These are phyloP conservation scores for Hydractinia symbiolongicarpus DNA, from an alignment of 30 jellyfish, hydroid and myxozoan genomes.

Conservation along the genomic window DNA sequence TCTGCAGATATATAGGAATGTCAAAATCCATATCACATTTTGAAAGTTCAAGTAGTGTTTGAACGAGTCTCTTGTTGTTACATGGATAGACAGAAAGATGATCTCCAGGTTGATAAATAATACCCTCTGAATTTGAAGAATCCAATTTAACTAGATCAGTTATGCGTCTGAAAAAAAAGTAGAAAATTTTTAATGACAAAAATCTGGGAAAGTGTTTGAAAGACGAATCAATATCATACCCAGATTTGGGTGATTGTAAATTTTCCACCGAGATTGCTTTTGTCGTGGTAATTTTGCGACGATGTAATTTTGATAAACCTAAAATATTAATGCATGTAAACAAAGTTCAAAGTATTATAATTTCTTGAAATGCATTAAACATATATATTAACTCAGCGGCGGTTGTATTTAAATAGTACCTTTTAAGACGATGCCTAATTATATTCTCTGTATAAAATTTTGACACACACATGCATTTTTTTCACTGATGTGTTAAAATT, in stretches of 20 bases:
- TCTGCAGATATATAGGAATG: too few relatives aligned
- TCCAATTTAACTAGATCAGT: slow-evolving; percentile 71
- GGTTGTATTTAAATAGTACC: too few relatives aligned
- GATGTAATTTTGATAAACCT: slow-evolving; percentile 52
- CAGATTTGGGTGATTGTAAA: slow-evolving; percentile 65
- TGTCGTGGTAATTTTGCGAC: slow-evolving; percentile 34
- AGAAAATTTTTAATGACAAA: not conserved
- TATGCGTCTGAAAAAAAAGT: slow-evolving; percentile 52
- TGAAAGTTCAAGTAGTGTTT: slow-evolving; percentile 35
- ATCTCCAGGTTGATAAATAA: slow-evolving; percentile 75
- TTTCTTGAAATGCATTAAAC: too few relatives aligned
- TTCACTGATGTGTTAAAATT: too few relatives aligned
- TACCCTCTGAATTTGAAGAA: slow-evolving; percentile 22
- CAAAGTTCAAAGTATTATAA: too few relatives aligned
- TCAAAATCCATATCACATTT: slow-evolving; percentile 23
- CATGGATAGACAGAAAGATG: slow-evolving; percentile 83
- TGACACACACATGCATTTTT: too few relatives aligned
- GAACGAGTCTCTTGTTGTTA: slow-evolving; percentile 46
- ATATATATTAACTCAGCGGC: too few relatives aligned
- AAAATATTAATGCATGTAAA: not conserved
- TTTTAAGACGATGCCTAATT: too few relatives aligned
- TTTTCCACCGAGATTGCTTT: slow-evolving; percentile 49
- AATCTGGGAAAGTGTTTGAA: not conserved
- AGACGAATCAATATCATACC: slow-evolving; percentile 26
- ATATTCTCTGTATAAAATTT: too few relatives aligned